phyloP scores from a whole-genome alignment of 2,888 invertebrate genomes.

The Amorpha juglandis region DNA sequence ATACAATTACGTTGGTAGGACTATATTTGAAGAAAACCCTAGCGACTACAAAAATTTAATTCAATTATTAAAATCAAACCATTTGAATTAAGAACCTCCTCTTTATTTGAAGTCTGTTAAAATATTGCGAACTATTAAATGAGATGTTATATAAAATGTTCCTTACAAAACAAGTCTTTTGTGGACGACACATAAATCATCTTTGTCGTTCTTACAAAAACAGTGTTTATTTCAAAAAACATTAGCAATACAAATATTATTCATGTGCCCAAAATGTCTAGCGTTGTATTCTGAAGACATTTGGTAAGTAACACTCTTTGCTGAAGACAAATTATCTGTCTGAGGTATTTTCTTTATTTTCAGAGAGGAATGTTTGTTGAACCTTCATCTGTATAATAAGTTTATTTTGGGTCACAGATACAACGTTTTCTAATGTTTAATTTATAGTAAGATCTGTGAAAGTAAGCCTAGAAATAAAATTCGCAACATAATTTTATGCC shows the following conservation, averaged over 20 bases:
- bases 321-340: conserved; percentile 20
- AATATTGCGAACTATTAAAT: not conserved
- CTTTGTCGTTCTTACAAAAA: conserved; percentile 8
- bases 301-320: conserved; percentile 20
- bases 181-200: conserved; percentile 14
- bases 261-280: conserved; percentile 8
- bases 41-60: too few relatives aligned
- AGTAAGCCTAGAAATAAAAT: too few relatives aligned
- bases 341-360: conserved; percentile 20
- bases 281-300: not conserved
- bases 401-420: too few relatives aligned
- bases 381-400: too few relatives aligned
- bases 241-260: conserved; percentile 21
- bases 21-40: too few relatives aligned
- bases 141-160: not conserved
- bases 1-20: too few relatives aligned
- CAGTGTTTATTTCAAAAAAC: conserved; percentile 7
- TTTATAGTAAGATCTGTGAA: too few relatives aligned
- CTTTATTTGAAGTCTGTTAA: too few relatives aligned
- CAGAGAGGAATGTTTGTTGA: not conserved
- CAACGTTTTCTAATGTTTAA: too few relatives aligned
- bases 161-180: not conserved
- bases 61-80: too few relatives aligned
- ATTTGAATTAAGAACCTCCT: too few relatives aligned
- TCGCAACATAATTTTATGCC: too few relatives aligned